Percentiles rank a stretch among this genome's conserved stretches.
Conservation (phyloP, 2,888 invertebrate species). For the Thalpophila matura region DNA sequence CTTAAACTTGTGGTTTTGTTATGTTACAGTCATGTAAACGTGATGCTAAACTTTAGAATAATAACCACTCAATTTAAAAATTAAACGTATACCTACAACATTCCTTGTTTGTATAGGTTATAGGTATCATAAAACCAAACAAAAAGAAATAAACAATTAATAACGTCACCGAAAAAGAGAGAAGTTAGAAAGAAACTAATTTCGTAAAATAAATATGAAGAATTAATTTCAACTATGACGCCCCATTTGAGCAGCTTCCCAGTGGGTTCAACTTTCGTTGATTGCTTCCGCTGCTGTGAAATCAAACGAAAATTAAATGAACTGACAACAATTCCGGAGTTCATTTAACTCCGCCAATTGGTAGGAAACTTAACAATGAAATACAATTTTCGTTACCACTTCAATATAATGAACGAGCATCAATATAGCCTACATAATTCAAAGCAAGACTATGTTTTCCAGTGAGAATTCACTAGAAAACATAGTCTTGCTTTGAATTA, state of each 20-base stretch:
- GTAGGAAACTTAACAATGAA: not conserved
- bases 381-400: not conserved
- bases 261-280: slow-evolving; percentile 52
- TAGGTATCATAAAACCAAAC: no score
- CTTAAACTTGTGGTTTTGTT: not conserved
- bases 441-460: no score
- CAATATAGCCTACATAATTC: no score
- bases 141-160: not conserved
- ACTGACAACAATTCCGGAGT: slow-evolving; percentile 21
- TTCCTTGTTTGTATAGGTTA: no score
- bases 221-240: slow-evolving; percentile 60
- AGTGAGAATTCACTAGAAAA: no score
- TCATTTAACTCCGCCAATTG: slow-evolving; percentile 23
- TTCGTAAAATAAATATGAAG: slow-evolving; percentile 52
- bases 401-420: no score
- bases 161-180: slow-evolving; percentile 7
- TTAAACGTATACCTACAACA: not conserved
- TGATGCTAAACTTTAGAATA: not conserved
- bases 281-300: slow-evolving; percentile 47
- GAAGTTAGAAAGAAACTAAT: slow-evolving; percentile 24
- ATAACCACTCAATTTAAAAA: not conserved
- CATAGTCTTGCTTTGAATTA: no score
- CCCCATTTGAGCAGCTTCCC: slow-evolving; percentile 52
- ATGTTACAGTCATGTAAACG: not conserved
- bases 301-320: slow-evolving; percentile 36